Conservation (phyloP, 2,888 invertebrate genomes). For the Macropis europaea region DNA sequence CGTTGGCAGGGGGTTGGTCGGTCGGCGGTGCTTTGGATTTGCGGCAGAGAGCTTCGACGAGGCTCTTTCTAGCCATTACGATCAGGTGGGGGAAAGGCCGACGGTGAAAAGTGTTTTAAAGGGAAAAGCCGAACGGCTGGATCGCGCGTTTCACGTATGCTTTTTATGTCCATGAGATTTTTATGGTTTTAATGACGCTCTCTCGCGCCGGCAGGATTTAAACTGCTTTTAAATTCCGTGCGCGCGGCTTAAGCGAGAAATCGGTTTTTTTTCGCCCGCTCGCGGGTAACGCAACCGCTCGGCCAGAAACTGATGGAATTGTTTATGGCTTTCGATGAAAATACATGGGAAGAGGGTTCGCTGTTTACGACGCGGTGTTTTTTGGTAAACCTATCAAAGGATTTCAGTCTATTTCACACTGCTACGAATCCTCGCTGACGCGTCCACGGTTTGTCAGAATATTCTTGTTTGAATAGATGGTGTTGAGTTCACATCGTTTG, state of each 20-base stretch:
- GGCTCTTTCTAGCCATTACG: constrained; percentile 64
- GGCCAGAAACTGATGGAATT: constrained; percentile 24
- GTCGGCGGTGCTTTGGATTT: constrained; percentile 46
- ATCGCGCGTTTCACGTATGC: constrained; percentile 32
- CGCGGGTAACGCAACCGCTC: constrained; percentile 21
- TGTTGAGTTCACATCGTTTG: too few species aligned
- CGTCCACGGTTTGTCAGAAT: too few species aligned
- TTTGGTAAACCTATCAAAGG: constrained; percentile 18
- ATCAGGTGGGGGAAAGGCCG: constrained; percentile 40
- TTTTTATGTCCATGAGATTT: constrained; percentile 47
- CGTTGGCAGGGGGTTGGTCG: not conserved
- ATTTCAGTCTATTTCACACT: too few species aligned
- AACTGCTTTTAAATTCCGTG: constrained; percentile 51
- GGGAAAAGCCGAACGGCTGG: constrained; percentile 53
- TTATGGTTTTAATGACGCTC: constrained; percentile 53
- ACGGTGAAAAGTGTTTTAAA: constrained; percentile 56
- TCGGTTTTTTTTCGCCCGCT: not conserved
- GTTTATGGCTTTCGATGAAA: constrained; percentile 28
- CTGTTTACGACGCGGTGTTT: constrained; percentile 3
- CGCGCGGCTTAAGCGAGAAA: constrained; percentile 29
- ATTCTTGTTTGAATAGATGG: too few species aligned
- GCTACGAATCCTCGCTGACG: too few species aligned
- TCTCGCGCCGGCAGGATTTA: constrained; percentile 41
- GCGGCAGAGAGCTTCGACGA: constrained; percentile 54
- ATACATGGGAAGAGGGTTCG: not conserved